Evolutionary conservation across 2,113 vertebrate genomes (phyloP).

Genomic region (Upupa epops): DNA sequence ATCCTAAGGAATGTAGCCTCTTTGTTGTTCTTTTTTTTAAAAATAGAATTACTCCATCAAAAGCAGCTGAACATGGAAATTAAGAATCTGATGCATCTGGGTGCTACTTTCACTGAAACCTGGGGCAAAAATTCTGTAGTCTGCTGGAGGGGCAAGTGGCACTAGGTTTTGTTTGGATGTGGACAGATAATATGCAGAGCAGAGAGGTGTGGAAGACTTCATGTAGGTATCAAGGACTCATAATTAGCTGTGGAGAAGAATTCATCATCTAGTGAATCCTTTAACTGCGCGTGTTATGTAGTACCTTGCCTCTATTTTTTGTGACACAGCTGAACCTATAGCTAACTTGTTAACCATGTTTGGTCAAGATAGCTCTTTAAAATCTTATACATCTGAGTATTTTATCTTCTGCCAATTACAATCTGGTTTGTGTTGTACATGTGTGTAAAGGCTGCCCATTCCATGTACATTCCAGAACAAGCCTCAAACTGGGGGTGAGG

Average conservation of each 20-base stretch:
- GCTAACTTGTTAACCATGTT: neutral
- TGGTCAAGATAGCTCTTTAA: neutral
- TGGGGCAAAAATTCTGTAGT: neutral
- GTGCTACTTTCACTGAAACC: neutral
- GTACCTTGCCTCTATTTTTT: neutral
- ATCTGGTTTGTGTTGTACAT: neutral
- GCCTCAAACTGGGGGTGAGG: neutral
- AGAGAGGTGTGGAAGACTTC: neutral
- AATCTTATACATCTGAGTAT: neutral
- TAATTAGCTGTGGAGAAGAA: neutral
- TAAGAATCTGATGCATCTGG: rapidly evolving
- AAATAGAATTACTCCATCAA: neutral
- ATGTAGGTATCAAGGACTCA: neutral
- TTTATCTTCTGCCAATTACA: neutral
- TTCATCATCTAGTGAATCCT: neutral
- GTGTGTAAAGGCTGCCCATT: neutral
- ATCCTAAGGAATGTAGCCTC: neutral
- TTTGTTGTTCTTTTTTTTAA: neutral
- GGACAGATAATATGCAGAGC: neutral
- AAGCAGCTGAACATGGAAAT: neutral
- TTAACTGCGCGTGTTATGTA: neutral
- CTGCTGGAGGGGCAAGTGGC: neutral
- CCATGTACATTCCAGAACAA: neutral
- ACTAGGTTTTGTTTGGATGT: neutral
- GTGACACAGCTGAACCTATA: neutral